phyloP scores from a whole-genome alignment of 2,113 vertebrate species.

The Stigmatopora nigra region DNA sequence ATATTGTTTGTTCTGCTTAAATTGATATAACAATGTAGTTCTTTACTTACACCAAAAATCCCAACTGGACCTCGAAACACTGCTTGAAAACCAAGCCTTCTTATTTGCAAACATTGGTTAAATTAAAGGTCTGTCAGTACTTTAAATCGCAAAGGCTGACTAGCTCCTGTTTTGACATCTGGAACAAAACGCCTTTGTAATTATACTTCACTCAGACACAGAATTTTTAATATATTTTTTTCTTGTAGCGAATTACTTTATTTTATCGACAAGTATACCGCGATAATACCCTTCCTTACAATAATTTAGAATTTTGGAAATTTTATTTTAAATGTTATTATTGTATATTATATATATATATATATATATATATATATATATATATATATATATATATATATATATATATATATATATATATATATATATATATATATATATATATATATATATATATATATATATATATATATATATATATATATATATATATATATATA shows the following conservation, averaged over 20 bases:
- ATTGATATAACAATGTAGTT: background rate
- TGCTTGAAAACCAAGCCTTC: constrained; percentile 70
- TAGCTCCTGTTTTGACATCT: background rate
- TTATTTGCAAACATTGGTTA: constrained; percentile 60
- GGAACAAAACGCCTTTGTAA: background rate
- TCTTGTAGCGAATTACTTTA: background rate
- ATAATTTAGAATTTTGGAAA: background rate
- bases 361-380: too few species aligned
- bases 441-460: too few species aligned
- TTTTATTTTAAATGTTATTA: too few species aligned
- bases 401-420: too few species aligned
- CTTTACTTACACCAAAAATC: constrained; percentile 65
- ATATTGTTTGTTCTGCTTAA: background rate
- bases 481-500: too few species aligned
- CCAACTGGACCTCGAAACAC: constrained; percentile 37
- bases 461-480: too few species aligned
- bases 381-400: too few species aligned
- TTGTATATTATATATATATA: too few species aligned
- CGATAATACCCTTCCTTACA: background rate
- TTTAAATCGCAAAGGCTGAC: background rate
- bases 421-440: too few species aligned
- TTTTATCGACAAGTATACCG: background rate
- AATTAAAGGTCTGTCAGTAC: background rate
- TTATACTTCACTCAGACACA: background rate
- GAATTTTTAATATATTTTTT: background rate